Evolutionary conservation across 2,113 vertebrate species (phyloP).

Genomic region (Muntiacus muntjak): DNA sequence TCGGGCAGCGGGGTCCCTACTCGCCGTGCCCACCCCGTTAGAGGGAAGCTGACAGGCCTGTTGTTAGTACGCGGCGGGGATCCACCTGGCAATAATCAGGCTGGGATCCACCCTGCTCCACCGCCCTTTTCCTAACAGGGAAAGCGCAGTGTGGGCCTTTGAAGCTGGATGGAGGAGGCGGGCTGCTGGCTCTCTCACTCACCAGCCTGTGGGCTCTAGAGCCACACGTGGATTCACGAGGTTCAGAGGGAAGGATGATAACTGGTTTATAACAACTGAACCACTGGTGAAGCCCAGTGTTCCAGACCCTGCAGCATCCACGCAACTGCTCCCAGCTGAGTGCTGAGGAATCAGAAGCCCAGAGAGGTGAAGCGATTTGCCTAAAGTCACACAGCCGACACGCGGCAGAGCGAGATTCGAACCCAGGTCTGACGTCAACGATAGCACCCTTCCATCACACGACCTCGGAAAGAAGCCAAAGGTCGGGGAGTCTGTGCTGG

Average conservation of each 20-base stretch:
- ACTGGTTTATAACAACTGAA: rapidly evolving
- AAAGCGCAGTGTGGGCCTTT: rapidly evolving
- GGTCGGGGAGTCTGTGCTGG: rapidly evolving
- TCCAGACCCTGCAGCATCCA: neutral
- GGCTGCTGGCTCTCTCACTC: rapidly evolving
- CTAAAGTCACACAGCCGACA: neutral
- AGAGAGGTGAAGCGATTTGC: neutral
- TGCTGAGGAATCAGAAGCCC: neutral
- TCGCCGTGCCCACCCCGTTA: rapidly evolving
- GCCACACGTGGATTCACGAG: rapidly evolving
- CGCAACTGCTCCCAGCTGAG: rapidly evolving
- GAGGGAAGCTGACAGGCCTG: neutral
- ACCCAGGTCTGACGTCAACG: neutral
- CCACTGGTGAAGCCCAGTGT: rapidly evolving
- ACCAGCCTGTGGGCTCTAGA: neutral
- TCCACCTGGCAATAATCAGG: rapidly evolving
- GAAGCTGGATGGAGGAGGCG: rapidly evolving
- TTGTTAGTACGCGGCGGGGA: rapidly evolving
- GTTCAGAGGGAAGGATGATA: no score
- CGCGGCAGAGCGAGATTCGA: rapidly evolving
- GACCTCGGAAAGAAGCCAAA: rapidly evolving
- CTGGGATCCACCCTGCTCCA: neutral
- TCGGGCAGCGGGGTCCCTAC: rapidly evolving
- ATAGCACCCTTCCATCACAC: rapidly evolving
- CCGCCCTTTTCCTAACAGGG: rapidly evolving